Base-by-base conservation (phyloP, 2,888 invertebrate species). In the Yponomeuta sedellus region DNA sequence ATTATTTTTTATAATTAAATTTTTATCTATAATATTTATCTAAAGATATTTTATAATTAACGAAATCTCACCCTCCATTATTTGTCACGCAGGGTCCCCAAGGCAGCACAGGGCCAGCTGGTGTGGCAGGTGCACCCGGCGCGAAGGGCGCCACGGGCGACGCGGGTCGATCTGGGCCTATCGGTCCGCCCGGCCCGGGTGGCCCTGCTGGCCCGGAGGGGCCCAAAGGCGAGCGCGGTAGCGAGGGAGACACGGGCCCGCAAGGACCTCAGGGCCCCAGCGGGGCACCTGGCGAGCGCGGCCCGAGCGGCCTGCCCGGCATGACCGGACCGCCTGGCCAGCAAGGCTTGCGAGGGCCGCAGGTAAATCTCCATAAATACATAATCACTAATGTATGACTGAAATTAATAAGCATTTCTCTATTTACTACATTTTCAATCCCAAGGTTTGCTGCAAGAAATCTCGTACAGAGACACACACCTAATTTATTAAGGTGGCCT, bases 151-250 rank as follows among this genome's bases (percentile, higher is more conserved):
- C 92, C 22, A 81, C 92, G 0, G 96, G 96, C 57, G 96, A 96
- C 73, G 78, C 90, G 10, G 96, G 96, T 16, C 88, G 95, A 70
- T 88, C 94, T 1, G 96, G 96, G 8, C 82, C 91, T 57, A 86
- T 93, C 1, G 96, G 96, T 0, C 91, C 92, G 1, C 92, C 93
- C 67, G 97, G 97, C 3, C 86, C 93, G 22, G 94, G 95, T 40
- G 97, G 97, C 20, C 85, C 93, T 2, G 93, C 93, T 16, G 97
- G 97, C 44, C 77, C 88, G 4, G 95, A 96, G 75, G 96, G 96
- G 61, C 84, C 91, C 25, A 96, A 96, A 82, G 97, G 96, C 12
- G 96, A 96, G 75, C 88, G 93, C 62, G 95, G 96, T 16, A 92
- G 92, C 40, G 94, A 94, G 75, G 94, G 96, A 6, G 92, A 94